Base-by-base conservation (phyloP, 2,797 vertebrate species). In the Naso thynnoides region DNA sequence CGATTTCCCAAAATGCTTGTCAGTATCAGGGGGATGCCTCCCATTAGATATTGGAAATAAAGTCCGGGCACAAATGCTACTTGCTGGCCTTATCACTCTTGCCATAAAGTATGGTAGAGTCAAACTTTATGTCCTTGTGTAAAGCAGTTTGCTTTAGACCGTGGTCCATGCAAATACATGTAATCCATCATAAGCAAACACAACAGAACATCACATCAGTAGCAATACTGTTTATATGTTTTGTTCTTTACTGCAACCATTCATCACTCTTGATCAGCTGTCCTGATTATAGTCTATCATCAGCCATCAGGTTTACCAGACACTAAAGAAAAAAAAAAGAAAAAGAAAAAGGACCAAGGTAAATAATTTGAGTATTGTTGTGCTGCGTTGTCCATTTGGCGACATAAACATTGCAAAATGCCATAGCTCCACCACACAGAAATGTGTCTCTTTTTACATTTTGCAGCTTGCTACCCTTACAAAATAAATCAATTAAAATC, bases 1-100 rank as follows among this genome's bases (percentile, higher is more conserved):
- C 23, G 36, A 33, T 73, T 62, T 71, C 53, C 41, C 57, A 65
- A 68, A 50, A 67, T 31, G 24, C 36, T 53, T 64, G 29, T 36
- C 38, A 52, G 26, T 4, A 53, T 63, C 19, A 19, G 29, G 38
- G 23, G 26, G 38, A 26, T 13, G 21, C 23, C 8, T 44, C 44
- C 57, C 9, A 54, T 62, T 58, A 54, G 14, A 50, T 29, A 49
- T 14, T 47, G 36, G 59, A 78, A 65, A 62, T 18, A 59, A 45
- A 53, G 44, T 24, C 13, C 41, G 49, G 54, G 23, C 47, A 26
- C 54, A 73, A 52, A 55, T 70, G 24, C 14, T 44, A 4, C 18
- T 72, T 9, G 2, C 49, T 58, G 41, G 44, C 19, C 21, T 49
- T 42, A 73, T 73, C 62, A 38, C 19, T 44, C 27, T 54, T 50